These are phyloP conservation scores for Solenodon paradoxus DNA, from an alignment of 2,113 vertebrate species.

Conservation along the genomic window DNA sequence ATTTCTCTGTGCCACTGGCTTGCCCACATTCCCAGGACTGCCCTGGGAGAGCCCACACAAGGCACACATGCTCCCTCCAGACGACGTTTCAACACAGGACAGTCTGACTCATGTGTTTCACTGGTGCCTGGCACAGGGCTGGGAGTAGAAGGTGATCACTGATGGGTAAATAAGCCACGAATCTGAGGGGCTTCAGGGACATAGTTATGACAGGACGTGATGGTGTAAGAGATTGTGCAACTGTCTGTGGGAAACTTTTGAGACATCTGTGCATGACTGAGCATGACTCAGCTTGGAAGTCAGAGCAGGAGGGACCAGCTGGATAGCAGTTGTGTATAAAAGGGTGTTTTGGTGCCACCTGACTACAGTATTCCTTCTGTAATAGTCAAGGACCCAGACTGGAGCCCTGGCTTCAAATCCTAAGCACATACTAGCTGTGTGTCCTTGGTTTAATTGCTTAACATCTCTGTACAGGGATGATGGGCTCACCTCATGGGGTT, in stretches of 20 bases:
- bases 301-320: background rate
- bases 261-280: background rate
- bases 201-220: background rate
- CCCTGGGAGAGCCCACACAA: background rate
- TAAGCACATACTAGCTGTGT: background rate
- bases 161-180: background rate
- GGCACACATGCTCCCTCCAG: background rate
- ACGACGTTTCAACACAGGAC: background rate
- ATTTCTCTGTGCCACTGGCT: background rate
- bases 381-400: background rate
- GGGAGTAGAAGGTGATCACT: background rate
- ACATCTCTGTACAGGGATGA: background rate
- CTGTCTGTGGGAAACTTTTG: background rate
- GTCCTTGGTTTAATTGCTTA: background rate
- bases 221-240: slow-evolving; percentile 12
- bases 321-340: background rate
- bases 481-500: background rate
- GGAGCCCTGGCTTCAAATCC: background rate
- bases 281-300: slow-evolving; percentile 38
- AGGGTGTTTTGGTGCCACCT: background rate
- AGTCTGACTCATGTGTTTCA: background rate
- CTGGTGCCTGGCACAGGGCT: background rate
- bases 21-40: background rate
- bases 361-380: background rate
- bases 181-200: background rate